Conservation (phyloP, 2,113 vertebrate species). For the Rhynchomys soricoides region DNA sequence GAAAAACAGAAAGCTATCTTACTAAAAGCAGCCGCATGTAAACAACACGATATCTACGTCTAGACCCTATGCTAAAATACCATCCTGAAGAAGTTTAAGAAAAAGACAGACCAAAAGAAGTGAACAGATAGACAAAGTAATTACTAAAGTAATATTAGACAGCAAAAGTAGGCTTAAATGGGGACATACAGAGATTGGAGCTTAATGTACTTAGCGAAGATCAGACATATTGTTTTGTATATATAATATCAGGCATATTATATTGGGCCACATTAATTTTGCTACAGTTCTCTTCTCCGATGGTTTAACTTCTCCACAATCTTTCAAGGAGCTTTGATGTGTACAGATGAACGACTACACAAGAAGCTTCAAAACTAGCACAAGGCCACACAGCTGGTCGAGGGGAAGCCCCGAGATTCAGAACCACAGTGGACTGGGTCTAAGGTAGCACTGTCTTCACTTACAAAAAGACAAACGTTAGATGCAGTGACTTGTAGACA, state of each 20-base stretch:
- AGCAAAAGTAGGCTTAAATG: neutral
- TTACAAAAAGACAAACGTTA: neutral
- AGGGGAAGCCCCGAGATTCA: neutral
- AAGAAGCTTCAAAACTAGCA: neutral
- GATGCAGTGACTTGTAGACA: neutral
- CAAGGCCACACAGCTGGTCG: neutral
- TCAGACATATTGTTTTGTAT: neutral
- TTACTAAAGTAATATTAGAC: neutral
- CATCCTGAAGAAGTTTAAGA: conserved; percentile 10
- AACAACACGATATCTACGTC: neutral
- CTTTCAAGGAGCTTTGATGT: neutral
- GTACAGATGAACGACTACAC: neutral
- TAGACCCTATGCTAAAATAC: neutral
- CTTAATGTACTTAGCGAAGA: neutral
- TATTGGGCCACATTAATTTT: neutral
- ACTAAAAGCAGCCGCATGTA: neutral
- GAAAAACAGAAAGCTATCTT: conserved; percentile 1
- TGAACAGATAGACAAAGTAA: neutral
- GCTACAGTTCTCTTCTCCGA: neutral
- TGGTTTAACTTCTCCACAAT: neutral
- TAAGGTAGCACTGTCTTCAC: neutral
- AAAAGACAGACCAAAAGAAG: neutral
- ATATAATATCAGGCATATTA: neutral
- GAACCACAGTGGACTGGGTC: neutral
- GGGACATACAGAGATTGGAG: neutral